These are phyloP conservation scores for Fregata magnificens DNA, from an alignment of 2,113 vertebrate genomes.

Conservation along the genomic window DNA sequence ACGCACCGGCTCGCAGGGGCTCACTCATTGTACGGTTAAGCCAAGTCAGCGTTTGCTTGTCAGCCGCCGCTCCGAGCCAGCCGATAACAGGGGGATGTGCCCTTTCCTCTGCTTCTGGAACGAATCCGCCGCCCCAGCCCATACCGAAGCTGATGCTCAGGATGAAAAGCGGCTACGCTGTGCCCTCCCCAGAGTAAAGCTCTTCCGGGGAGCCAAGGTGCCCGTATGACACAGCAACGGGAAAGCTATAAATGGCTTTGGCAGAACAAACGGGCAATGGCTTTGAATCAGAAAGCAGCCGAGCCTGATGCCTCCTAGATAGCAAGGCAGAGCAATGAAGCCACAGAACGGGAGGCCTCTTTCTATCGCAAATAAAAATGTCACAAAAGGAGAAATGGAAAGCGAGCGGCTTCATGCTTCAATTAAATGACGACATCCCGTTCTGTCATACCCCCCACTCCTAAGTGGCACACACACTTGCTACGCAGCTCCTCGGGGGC, in stretches of 20 bases:
- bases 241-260: constrained; percentile 77
- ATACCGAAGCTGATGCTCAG: not conserved
- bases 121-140: not conserved
- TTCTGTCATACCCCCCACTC: not conserved
- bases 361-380: not conserved
- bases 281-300: constrained; percentile 58
- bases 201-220: constrained; percentile 39
- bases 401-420: not conserved
- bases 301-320: not conserved
- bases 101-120: constrained; percentile 29
- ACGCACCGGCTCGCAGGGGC: not conserved
- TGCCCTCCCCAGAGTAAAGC: not conserved
- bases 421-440: not conserved
- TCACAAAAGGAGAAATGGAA: not conserved
- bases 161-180: not conserved
- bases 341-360: not conserved
- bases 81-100: not conserved
- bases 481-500: not conserved
- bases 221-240: constrained; percentile 46
- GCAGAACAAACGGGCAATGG: constrained; percentile 46
- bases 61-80: not conserved
- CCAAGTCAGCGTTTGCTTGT: constrained; percentile 51
- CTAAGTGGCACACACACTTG: not conserved
- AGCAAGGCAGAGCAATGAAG: not conserved
- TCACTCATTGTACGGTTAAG: constrained; percentile 25